Evolutionary conservation across 1,140 invertebrate species (phyloP).

Genomic region (Macrosteles quadrilineatus): DNA sequence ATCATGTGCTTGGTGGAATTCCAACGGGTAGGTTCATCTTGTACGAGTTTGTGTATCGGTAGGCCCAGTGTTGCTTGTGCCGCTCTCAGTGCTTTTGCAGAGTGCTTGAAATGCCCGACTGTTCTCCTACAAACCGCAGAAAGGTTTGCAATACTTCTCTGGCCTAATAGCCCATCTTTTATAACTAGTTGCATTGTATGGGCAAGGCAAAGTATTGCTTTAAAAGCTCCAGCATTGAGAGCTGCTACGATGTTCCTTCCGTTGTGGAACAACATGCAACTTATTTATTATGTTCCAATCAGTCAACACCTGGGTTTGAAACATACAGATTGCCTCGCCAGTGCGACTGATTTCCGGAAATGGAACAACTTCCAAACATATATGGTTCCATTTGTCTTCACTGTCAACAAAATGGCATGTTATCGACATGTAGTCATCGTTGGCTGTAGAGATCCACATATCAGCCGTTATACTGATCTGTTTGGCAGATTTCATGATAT

Average conservation of each 20-base stretch:
- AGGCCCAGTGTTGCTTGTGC: not conserved
- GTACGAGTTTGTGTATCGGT: too few species aligned
- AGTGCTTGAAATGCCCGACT: too few species aligned
- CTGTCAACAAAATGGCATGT: not conserved
- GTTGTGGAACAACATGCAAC: not conserved
- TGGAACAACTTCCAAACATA: constrained; percentile 2
- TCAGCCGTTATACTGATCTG: not conserved
- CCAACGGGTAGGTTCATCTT: too few species aligned
- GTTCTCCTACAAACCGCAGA: too few species aligned
- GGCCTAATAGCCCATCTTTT: not conserved
- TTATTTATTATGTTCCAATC: not conserved
- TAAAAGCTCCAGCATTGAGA: not conserved
- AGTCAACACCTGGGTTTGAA: not conserved
- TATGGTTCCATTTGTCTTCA: not conserved
- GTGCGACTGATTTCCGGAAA: not conserved
- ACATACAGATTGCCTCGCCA: not conserved
- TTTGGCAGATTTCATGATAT: not conserved
- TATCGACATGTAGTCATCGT: constrained; percentile 3
- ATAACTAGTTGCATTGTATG: not conserved
- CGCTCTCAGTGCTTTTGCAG: not conserved
- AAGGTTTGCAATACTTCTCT: too few species aligned
- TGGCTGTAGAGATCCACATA: not conserved
- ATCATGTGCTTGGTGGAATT: too few species aligned
- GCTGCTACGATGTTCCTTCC: not conserved
- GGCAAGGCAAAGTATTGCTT: too few species aligned